These are phyloP conservation scores for Nansenia antarctica DNA, from an alignment of 2,113 vertebrate species.

Conservation along the genomic window DNA sequence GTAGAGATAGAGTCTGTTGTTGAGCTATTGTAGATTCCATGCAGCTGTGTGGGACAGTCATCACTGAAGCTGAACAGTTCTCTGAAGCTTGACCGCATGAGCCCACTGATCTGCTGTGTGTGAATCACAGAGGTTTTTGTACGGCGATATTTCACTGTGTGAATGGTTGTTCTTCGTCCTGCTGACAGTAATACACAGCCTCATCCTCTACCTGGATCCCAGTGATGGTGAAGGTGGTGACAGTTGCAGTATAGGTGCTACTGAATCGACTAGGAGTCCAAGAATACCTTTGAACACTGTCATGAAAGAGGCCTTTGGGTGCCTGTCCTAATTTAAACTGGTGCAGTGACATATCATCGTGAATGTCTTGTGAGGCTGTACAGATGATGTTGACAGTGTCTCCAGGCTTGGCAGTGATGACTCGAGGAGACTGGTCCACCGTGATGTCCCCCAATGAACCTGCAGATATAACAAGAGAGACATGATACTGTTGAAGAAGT, in stretches of 20 bases:
- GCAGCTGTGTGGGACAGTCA: background rate
- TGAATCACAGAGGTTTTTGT: background rate
- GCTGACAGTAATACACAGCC: background rate
- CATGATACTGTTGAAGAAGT: too few species aligned
- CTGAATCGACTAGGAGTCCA: background rate
- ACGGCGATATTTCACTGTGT: conserved; percentile 6
- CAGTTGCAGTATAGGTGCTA: background rate
- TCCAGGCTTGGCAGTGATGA: background rate
- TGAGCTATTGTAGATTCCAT: background rate
- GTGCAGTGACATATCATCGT: background rate
- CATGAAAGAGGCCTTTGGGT: background rate
- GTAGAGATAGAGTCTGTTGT: background rate
- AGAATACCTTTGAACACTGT: background rate
- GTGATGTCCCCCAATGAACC: too few species aligned
- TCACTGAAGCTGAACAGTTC: background rate
- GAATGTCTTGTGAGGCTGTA: conserved; percentile 2
- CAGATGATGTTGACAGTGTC: conserved; percentile 13
- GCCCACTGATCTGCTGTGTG: background rate
- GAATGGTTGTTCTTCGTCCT: background rate
- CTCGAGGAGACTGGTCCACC: background rate
- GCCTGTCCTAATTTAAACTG: conserved; percentile 15
- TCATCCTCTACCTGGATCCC: background rate
- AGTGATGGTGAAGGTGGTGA: conserved; percentile 10
- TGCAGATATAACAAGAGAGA: too few species aligned
- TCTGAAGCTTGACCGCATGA: background rate